phyloP scores from a whole-genome alignment of 2,888 invertebrate species.

The Pandemis heparana region DNA sequence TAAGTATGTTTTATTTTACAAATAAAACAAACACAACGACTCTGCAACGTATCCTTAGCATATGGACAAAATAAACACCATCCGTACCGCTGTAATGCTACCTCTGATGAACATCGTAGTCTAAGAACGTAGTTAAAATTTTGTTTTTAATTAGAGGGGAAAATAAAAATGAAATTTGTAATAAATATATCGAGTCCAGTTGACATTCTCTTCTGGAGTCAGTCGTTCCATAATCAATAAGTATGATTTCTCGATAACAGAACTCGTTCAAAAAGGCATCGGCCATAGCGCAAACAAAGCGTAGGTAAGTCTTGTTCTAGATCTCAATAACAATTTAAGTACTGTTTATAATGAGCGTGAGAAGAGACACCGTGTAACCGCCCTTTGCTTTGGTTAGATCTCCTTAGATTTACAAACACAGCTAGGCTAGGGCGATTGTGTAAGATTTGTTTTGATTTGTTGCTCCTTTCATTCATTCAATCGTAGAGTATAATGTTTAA shows the following conservation, averaged over 20 bases:
- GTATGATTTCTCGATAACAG: not conserved
- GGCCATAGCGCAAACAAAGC: not conserved
- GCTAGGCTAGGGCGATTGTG: conserved; percentile 64
- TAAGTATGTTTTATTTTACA: no score
- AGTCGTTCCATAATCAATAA: no score
- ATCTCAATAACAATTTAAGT: conserved; percentile 13
- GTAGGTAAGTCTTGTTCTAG: not conserved
- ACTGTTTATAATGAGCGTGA: conserved; percentile 44
- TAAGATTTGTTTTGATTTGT: conserved; percentile 65
- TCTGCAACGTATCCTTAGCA: no score
- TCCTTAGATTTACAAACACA: conserved; percentile 73
- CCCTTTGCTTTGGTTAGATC: conserved; percentile 66
- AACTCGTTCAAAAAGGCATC: not conserved
- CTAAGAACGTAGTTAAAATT: no score
- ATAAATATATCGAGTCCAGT: no score
- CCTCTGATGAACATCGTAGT: no score
- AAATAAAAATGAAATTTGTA: no score
- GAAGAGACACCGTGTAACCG: conserved; percentile 61
- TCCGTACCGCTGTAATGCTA: no score
- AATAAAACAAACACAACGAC: no score
- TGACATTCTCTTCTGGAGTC: no score
- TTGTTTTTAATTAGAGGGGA: no score
- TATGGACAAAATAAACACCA: no score
- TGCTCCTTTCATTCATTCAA: conserved; percentile 56
- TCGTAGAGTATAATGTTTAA: conserved; percentile 60